phyloP scores from a whole-genome alignment of 2,888 invertebrate genomes.

The Phania funesta region DNA sequence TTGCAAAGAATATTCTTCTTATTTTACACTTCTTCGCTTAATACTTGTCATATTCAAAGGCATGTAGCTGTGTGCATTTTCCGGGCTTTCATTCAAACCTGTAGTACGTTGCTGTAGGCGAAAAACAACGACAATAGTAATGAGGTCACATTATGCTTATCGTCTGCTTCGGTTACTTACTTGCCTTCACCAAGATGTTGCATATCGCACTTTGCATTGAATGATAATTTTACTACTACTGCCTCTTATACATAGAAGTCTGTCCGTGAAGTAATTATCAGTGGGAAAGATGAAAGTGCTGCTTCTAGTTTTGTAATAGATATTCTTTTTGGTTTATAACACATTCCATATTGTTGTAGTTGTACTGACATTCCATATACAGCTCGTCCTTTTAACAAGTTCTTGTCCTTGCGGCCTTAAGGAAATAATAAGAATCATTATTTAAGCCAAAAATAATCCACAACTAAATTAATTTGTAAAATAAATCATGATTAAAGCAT shows the following conservation, averaged over 20 bases:
- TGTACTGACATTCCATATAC: neutral
- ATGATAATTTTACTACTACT: constrained; percentile 44
- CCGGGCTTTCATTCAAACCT: constrained; percentile 41
- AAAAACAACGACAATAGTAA: constrained; percentile 39
- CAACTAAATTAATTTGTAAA: constrained; percentile 48
- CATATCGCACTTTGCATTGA: neutral
- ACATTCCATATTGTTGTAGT: neutral
- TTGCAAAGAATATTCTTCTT: constrained; percentile 5
- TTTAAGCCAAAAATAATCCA: neutral
- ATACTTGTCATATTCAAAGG: constrained; percentile 47
- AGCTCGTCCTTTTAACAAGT: neutral
- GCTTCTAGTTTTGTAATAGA: neutral
- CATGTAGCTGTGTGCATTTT: constrained; percentile 18
- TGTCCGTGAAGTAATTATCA: constrained; percentile 38
- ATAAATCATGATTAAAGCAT: neutral
- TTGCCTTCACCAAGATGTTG: neutral
- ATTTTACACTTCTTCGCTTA: constrained; percentile 2
- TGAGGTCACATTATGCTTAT: constrained; percentile 50
- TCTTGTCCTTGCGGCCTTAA: neutral
- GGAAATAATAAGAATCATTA: neutral
- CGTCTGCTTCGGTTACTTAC: neutral
- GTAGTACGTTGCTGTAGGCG: neutral
- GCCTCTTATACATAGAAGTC: neutral
- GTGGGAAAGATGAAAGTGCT: neutral
- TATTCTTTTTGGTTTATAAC: constrained; percentile 11